These are phyloP conservation scores for Emmelina monodactyla DNA, from an alignment of 2,888 invertebrate genomes.

Conservation along the genomic window DNA sequence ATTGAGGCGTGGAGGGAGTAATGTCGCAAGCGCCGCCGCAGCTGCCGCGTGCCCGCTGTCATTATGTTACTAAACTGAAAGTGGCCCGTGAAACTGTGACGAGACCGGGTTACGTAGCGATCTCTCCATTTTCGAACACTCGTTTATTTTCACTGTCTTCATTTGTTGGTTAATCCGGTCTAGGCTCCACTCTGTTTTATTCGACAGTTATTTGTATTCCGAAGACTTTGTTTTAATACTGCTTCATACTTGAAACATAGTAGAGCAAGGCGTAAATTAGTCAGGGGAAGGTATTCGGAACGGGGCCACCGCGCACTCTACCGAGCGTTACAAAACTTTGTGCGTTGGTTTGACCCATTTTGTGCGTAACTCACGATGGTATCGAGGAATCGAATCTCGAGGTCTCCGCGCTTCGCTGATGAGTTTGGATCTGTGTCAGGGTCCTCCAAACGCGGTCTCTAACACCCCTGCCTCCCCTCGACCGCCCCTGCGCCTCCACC, in stretches of 20 bases:
- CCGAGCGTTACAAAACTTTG: conserved; percentile 12
- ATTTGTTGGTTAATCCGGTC: too few species aligned
- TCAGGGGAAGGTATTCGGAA: conserved; percentile 49
- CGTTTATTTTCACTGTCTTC: too few species aligned
- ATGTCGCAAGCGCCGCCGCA: conserved; percentile 22
- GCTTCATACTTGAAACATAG: conserved; percentile 12
- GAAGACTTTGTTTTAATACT: neutral
- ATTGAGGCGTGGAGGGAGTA: conserved; percentile 25
- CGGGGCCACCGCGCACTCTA: conserved; percentile 47
- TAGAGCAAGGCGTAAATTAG: conserved; percentile 44
- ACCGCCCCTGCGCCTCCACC: conserved; percentile 27
- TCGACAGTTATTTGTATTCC: too few species aligned
- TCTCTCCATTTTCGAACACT: conserved; percentile 28
- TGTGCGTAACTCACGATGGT: conserved; percentile 43
- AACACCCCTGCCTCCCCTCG: conserved; percentile 36
- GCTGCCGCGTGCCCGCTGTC: conserved; percentile 26
- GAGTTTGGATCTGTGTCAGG: conserved; percentile 62
- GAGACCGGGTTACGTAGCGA: conserved; percentile 38
- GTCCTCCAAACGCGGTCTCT: conserved; percentile 49
- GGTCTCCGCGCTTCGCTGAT: conserved; percentile 52
- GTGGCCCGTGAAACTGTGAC: conserved; percentile 44
- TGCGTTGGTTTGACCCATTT: conserved; percentile 49
- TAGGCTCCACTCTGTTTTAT: too few species aligned
- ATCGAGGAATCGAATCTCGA: conserved; percentile 56
- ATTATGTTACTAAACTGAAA: conserved; percentile 38